These are phyloP conservation scores for Cepaea nemoralis DNA, from an alignment of 1,140 invertebrate genomes.

Conservation along the genomic window DNA sequence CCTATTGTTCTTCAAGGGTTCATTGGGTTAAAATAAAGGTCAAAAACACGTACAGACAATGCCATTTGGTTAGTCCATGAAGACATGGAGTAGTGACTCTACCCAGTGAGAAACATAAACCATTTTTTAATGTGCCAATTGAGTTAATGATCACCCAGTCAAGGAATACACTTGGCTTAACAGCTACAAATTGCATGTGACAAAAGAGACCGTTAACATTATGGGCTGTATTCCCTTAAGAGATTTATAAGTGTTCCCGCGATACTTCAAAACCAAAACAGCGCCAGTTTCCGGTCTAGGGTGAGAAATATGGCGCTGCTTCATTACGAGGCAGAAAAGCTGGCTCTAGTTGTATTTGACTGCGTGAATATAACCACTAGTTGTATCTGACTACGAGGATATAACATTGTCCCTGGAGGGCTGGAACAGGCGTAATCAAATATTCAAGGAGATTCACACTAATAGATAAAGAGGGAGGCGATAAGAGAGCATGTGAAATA, in stretches of 20 bases:
- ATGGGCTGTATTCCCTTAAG: not conserved
- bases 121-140: not conserved
- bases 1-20: too few relatives aligned
- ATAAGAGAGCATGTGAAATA: too few relatives aligned
- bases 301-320: not conserved
- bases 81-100: too few relatives aligned
- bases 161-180: not conserved
- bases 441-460: too few relatives aligned
- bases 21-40: too few relatives aligned
- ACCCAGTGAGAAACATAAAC: not conserved
- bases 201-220: slow-evolving; percentile 2
- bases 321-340: not conserved
- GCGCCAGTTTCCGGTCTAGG: not conserved
- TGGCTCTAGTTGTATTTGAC: not conserved
- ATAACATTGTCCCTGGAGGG: too few relatives aligned
- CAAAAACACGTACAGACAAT: too few relatives aligned
- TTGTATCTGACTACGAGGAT: too few relatives aligned
- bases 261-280: not conserved
- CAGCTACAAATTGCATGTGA: slow-evolving; percentile 11
- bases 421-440: too few relatives aligned
- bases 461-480: too few relatives aligned
- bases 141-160: not conserved
- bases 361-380: too few relatives aligned
- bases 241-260: not conserved
- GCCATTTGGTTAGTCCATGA: too few relatives aligned